A percentile compares a stretch with the other conserved stretches of the same genome.
These are phyloP conservation scores for Megathymus violae DNA, from an alignment of 1,140 invertebrate species.

Conservation along the genomic window DNA sequence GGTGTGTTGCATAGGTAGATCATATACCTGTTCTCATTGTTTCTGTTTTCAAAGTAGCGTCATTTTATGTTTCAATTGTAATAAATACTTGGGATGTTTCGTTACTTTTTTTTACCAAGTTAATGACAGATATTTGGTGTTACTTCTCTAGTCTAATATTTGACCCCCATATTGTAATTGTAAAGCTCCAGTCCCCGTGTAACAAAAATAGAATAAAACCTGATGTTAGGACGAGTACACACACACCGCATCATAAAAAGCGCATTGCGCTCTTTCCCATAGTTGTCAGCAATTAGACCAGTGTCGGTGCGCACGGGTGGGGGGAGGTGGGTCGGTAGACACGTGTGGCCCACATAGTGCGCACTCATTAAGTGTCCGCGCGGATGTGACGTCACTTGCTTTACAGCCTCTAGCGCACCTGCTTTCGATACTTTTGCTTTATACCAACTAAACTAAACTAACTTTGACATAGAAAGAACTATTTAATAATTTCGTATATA, in stretches of 20 bases:
- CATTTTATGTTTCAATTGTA: too few relatives aligned
- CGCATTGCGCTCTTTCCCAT: constrained; percentile 78
- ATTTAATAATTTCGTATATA: too few relatives aligned
- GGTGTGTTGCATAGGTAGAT: too few relatives aligned
- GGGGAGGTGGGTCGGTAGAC: constrained; percentile 50
- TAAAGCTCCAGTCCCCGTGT: not conserved
- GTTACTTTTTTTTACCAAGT: not conserved
- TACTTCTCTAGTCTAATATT: too few relatives aligned
- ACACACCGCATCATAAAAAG: constrained; percentile 65
- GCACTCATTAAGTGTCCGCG: constrained; percentile 63
- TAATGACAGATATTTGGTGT: not conserved
- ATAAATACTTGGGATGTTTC: too few relatives aligned
- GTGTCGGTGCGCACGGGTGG: constrained; percentile 44
- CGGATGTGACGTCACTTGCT: constrained; percentile 68
- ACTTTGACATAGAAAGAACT: too few relatives aligned
- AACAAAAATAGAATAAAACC: too few relatives aligned
- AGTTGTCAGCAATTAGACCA: constrained; percentile 78
- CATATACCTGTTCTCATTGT: too few relatives aligned
- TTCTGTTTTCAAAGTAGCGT: too few relatives aligned
- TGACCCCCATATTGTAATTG: too few relatives aligned
- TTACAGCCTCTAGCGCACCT: constrained; percentile 55
- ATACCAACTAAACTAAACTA: constrained; percentile 29
- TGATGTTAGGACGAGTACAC: constrained; percentile 44
- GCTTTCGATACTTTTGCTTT: constrained; percentile 42
- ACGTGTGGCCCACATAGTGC: constrained; percentile 79